These are phyloP conservation scores for Phorcus lineatus DNA, from an alignment of 2,888 invertebrate genomes.

Conservation along the genomic window DNA sequence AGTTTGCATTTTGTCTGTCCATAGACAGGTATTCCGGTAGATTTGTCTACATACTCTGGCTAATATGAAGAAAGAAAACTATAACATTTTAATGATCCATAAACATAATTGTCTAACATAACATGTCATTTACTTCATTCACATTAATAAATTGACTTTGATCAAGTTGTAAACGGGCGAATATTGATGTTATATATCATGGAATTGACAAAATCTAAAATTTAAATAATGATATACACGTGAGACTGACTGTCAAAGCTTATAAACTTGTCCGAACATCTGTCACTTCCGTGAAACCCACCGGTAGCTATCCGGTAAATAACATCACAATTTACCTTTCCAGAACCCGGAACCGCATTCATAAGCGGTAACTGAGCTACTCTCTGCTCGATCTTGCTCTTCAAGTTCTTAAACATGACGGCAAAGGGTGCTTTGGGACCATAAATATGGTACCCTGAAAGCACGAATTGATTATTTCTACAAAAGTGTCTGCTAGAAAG, in stretches of 20 bases:
- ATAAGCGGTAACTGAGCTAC: slow-evolving; percentile 63
- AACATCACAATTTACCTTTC: slow-evolving; percentile 33
- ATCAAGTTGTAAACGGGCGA: not conserved
- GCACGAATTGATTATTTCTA: slow-evolving; percentile 12
- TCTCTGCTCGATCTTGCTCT: slow-evolving; percentile 67
- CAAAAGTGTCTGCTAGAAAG: not conserved
- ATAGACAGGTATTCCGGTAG: no score
- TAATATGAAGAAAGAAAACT: no score
- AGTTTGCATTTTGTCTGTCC: no score
- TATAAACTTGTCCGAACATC: not conserved
- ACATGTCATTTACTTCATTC: no score
- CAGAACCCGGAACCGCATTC: slow-evolving; percentile 55
- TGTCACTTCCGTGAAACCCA: not conserved
- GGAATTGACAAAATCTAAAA: no score
- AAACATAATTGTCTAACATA: no score
- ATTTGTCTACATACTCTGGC: no score
- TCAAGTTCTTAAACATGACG: slow-evolving; percentile 67
- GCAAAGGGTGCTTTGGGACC: not conserved
- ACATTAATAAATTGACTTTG: not conserved
- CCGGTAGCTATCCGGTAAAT: not conserved
- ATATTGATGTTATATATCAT: no score
- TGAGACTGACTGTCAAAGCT: not conserved
- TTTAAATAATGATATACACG: no score
- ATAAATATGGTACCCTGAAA: not conserved
- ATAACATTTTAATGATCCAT: no score